Evolutionary conservation across 2,888 invertebrate genomes (phyloP), one percentile per base, ranked within the genome.

Genomic region (Drosophila cyrtoloma): DNA sequence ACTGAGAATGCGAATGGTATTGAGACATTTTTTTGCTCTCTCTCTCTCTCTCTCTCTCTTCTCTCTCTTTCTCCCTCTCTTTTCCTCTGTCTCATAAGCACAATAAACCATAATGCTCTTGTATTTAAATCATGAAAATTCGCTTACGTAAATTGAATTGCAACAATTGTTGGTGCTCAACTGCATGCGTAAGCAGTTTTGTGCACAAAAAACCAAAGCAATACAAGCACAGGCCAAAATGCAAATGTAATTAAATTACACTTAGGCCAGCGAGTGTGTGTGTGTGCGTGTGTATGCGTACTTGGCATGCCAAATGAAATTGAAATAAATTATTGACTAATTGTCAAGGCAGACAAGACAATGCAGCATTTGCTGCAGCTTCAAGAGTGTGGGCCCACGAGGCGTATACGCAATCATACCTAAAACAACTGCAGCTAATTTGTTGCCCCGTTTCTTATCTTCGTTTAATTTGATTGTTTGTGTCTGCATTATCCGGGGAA

Each of bases 241-340:
- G 83, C 78, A 85, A 85, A 83, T 87, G 84, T 78, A 89, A 89
- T 86, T 87, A 86, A 89, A 88, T 74, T 88, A 83, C 86, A 84
- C 80, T 85, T 85, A 85, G 78, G 71, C 58, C 62, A 65, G 42
- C 55, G 22, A 16, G 1, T 68, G 44, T 61, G 53, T 19, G 12
- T 26, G 7, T 50, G 52, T 51, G 55, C 19, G 44, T 22, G 55
- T 44, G 64, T 61, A 53, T 52, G 62, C 81, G 83, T 77, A 77
- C 63, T 60, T 81, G 84, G 88, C 81, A 86, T 89, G 81, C 83
- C 77, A 84, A 89, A 90, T 90, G 86, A 86, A 91, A 91, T 89
- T 89, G 84, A 87, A 91, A 92, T 92, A 91, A 91, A 92, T 92
- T 92, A 92, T 92, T 92, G 91, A 92, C 83, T 90, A 92, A 92